Conservation (phyloP, 2,113 vertebrate genomes). For the Corapipo altera region DNA sequence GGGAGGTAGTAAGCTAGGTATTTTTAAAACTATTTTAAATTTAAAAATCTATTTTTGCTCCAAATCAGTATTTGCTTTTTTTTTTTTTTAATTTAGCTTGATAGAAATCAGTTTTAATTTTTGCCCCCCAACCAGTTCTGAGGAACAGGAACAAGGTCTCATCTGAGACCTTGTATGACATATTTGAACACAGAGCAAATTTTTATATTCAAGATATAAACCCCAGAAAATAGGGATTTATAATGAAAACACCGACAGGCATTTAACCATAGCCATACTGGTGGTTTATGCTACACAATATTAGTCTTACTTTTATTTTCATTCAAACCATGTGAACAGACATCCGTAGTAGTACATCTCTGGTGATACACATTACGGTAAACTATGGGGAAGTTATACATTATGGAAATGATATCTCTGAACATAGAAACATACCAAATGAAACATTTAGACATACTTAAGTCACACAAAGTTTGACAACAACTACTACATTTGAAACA, state of each 20-base stretch:
- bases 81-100: background rate
- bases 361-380: background rate
- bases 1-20: background rate
- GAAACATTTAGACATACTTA: background rate
- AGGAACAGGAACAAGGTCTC: background rate
- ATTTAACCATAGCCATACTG: background rate
- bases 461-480: background rate
- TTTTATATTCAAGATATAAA: background rate
- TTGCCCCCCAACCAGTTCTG: background rate
- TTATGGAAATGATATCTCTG: background rate
- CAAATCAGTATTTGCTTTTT: background rate
- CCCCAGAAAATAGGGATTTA: slow-evolving; percentile 20
- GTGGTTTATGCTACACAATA: background rate
- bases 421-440: background rate
- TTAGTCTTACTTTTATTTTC: slow-evolving; percentile 34
- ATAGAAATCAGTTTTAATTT: background rate
- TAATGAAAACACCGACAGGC: slow-evolving; percentile 9
- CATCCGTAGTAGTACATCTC: background rate
- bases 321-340: background rate
- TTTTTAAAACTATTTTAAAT: background rate
- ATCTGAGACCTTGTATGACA: background rate
- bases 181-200: slow-evolving; percentile 8
- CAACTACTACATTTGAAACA: background rate
- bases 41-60: background rate
- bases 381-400: background rate